Conservation (phyloP, 2,888 invertebrate genomes). For the Leptodirus hochenwartii region DNA sequence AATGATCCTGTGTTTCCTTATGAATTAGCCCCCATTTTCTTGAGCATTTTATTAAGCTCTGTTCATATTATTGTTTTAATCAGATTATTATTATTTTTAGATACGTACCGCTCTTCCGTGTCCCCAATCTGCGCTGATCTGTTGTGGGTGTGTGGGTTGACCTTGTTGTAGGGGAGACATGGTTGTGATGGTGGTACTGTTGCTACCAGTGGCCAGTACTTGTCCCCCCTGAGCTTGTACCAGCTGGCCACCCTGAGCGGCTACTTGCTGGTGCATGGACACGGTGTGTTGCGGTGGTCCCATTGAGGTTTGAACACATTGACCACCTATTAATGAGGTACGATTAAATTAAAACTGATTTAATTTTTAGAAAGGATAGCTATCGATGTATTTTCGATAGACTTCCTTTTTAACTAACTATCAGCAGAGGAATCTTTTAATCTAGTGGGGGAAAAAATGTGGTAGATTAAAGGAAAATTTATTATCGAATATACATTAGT, state of each 20-base stretch:
- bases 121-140: constrained; percentile 45
- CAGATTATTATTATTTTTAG: no score
- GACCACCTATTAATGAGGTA: constrained; percentile 18
- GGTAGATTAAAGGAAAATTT: no score
- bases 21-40: no score
- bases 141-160: constrained; percentile 35
- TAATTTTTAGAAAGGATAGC: no score
- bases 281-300: constrained; percentile 28
- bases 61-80: no score
- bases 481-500: no score
- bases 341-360: no score
- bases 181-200: constrained; percentile 46
- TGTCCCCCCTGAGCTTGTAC: constrained; percentile 28
- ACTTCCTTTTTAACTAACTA: no score
- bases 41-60: no score
- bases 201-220: constrained; percentile 21
- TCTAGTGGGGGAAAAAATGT: not conserved
- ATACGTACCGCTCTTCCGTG: constrained; percentile 37
- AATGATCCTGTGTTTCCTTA: no score
- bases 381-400: no score
- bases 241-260: constrained; percentile 25
- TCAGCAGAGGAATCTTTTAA: not conserved
- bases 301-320: constrained; percentile 24
- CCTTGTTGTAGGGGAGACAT: constrained; percentile 60
- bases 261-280: constrained; percentile 32